These are phyloP conservation scores for Drosophila lowei DNA, from an alignment of 1,140 invertebrate genomes.

Conservation along the genomic window DNA sequence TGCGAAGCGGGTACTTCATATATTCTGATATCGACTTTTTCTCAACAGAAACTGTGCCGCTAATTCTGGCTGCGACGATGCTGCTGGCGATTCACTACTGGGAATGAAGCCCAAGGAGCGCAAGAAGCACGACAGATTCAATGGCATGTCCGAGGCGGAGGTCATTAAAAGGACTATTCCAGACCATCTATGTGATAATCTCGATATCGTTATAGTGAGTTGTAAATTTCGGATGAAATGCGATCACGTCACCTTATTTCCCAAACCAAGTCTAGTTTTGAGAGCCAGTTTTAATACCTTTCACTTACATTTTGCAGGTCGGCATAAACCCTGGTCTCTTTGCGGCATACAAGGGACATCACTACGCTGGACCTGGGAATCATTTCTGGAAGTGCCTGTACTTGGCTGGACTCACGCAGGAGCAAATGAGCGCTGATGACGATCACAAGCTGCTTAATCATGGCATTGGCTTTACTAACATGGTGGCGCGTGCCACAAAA, in stretches of 20 bases:
- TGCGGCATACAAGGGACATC: slow-evolving; percentile 98
- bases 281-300: background rate
- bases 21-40: no score
- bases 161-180: slow-evolving; percentile 95
- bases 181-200: slow-evolving; percentile 95
- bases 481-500: slow-evolving; percentile 96
- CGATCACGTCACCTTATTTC: no score
- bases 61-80: slow-evolving; percentile 4
- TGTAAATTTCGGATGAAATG: slow-evolving; percentile 83
- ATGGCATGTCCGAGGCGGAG: slow-evolving; percentile 98
- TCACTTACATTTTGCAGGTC: slow-evolving; percentile 87
- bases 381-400: slow-evolving; percentile 99
- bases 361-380: slow-evolving; percentile 98
- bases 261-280: background rate
- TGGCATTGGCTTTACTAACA: slow-evolving; percentile 99
- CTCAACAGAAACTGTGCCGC: slow-evolving; percentile 11
- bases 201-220: slow-evolving; percentile 99
- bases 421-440: slow-evolving; percentile 97
- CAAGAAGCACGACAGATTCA: slow-evolving; percentile 97
- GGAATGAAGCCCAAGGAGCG: slow-evolving; percentile 88
- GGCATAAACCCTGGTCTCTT: slow-evolving; percentile 98
- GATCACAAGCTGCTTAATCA: slow-evolving; percentile 96
- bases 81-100: slow-evolving; percentile 17
- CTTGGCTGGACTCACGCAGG: slow-evolving; percentile 95
- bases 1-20: no score